A percentile compares a stretch with the other conserved stretches of the same genome.
Conservation (phyloP, 2,113 vertebrate species). For the Sinocyclocheilus anshuiensis region DNA sequence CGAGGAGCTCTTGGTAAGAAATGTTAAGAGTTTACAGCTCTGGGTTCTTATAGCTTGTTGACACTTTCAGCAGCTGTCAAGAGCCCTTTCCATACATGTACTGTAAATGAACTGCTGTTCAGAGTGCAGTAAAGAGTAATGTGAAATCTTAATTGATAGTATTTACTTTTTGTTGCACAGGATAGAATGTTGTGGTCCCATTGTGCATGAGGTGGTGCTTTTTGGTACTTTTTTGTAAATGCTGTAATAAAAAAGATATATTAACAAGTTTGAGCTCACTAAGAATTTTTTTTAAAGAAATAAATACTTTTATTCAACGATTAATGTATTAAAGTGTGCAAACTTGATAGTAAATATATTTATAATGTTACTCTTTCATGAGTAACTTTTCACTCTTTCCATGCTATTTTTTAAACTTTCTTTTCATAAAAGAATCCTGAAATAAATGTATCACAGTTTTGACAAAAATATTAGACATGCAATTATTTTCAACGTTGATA, state of each 20-base stretch:
- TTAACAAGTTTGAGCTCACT: no score
- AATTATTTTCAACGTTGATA: not conserved
- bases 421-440: no score
- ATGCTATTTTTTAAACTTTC: no score
- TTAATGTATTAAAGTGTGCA: no score
- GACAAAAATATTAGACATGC: not conserved
- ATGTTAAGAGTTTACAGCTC: not conserved
- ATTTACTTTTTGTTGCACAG: not conserved
- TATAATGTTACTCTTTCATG: no score
- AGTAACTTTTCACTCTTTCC: no score
- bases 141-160: not conserved
- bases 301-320: no score
- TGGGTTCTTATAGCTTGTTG: not conserved
- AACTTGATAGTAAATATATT: no score
- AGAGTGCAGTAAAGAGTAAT: not conserved
- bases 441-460: no score
- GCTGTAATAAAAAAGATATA: not conserved
- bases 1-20: conserved; percentile 81
- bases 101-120: not conserved
- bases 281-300: no score
- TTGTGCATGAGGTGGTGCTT: not conserved
- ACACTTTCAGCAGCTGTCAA: not conserved
- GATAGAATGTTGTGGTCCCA: not conserved
- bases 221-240: not conserved
- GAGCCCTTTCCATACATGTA: not conserved